These are phyloP conservation scores for Lacanobia oleracea DNA, from an alignment of 2,888 invertebrate genomes.

Conservation along the genomic window DNA sequence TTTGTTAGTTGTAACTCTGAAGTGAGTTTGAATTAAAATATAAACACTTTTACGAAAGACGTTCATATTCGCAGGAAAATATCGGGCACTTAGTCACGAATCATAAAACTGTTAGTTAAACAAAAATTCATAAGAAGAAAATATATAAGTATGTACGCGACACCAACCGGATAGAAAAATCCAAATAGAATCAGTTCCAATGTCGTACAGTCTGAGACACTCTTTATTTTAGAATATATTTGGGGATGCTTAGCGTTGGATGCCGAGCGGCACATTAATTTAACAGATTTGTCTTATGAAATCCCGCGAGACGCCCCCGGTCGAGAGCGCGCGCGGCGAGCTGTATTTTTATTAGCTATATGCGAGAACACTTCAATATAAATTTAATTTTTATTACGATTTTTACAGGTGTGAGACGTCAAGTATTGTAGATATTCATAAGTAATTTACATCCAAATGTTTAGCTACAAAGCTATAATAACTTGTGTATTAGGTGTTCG, in stretches of 20 bases:
- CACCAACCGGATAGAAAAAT: slow-evolving; percentile 76
- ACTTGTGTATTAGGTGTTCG: not conserved
- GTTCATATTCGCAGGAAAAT: slow-evolving; percentile 45
- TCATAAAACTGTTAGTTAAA: slow-evolving; percentile 53
- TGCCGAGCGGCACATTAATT: slow-evolving; percentile 74
- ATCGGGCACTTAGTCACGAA: slow-evolving; percentile 48
- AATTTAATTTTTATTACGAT: slow-evolving; percentile 46
- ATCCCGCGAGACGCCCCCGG: slow-evolving; percentile 68
- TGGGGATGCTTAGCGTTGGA: slow-evolving; percentile 75
- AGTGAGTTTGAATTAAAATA: slow-evolving; percentile 35
- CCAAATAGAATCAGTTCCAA: slow-evolving; percentile 74
- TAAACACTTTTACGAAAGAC: slow-evolving; percentile 34
- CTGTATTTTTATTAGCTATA: slow-evolving; percentile 61
- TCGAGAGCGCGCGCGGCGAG: slow-evolving; percentile 44
- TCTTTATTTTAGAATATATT: slow-evolving; percentile 80
- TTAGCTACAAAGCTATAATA: slow-evolving; percentile 7
- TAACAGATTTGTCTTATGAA: slow-evolving; percentile 74
- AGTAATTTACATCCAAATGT: slow-evolving; percentile 15
- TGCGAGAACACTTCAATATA: slow-evolving; percentile 49
- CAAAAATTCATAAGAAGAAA: slow-evolving; percentile 45
- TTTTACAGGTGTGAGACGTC: slow-evolving; percentile 26
- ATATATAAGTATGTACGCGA: slow-evolving; percentile 68
- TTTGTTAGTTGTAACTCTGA: slow-evolving; percentile 12
- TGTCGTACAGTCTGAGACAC: slow-evolving; percentile 71
- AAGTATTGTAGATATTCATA: not conserved